These are phyloP conservation scores for Volucella inanis DNA, from an alignment of 2,888 invertebrate genomes.

Conservation along the genomic window DNA sequence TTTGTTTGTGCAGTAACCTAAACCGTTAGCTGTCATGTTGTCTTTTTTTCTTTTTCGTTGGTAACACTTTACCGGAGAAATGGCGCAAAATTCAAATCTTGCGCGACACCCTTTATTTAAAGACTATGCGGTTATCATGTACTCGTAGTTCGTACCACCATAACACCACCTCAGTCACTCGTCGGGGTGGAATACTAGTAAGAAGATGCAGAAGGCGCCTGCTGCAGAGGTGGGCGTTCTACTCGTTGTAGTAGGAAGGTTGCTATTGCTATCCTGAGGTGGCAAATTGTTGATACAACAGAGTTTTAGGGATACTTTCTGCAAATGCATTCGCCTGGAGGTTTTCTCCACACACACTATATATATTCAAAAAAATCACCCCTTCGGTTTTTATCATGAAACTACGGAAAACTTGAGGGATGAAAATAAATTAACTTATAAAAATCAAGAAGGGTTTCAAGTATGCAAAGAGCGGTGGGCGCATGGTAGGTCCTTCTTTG, in stretches of 20 bases:
- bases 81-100: too few species aligned
- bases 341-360: slow-evolving; percentile 25
- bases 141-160: too few species aligned
- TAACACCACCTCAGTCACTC: too few species aligned
- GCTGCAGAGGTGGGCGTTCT: not conserved
- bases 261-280: slow-evolving; percentile 53
- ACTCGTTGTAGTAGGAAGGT: slow-evolving; percentile 15
- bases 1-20: too few species aligned
- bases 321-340: slow-evolving; percentile 57
- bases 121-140: too few species aligned
- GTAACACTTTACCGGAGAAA: too few species aligned
- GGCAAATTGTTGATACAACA: slow-evolving; percentile 69
- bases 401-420: not conserved
- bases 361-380: not conserved
- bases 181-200: not conserved
- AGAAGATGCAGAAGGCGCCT: slow-evolving; percentile 20
- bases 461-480: slow-evolving; percentile 61
- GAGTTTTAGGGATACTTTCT: not conserved
- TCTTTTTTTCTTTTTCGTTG: too few species aligned
- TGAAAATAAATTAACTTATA: slow-evolving; percentile 75
- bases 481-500: slow-evolving; percentile 2
- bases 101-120: not conserved
- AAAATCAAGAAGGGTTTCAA: slow-evolving; percentile 73
- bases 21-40: too few species aligned
- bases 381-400: not conserved